phyloP scores from a whole-genome alignment of 64 coral and sea anemone genomes.

The Platygyra sinensis region DNA sequence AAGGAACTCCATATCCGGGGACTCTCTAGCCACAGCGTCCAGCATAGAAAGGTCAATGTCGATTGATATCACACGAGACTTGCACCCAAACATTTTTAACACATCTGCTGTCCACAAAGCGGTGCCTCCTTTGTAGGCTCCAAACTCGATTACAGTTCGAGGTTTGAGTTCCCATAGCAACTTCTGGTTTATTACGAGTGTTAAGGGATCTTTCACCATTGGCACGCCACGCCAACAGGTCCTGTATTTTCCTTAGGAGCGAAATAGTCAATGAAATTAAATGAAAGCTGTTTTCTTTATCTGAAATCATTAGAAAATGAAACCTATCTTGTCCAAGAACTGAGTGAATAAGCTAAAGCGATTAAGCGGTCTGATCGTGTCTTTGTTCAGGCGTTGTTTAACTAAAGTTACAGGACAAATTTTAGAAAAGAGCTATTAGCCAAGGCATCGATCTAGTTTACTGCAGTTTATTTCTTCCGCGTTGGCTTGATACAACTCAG shows the following conservation, averaged over 20 bases:
- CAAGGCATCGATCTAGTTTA: too few species aligned
- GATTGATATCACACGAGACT: constrained; percentile 25
- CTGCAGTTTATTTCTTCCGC: too few species aligned
- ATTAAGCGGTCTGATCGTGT: too few species aligned
- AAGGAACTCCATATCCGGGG: not conserved
- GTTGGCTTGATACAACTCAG: too few species aligned
- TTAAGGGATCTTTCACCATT: constrained; percentile 31
- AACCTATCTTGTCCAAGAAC: too few species aligned
- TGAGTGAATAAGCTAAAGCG: too few species aligned
- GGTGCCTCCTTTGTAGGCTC: constrained; percentile 1
- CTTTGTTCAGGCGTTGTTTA: too few species aligned
- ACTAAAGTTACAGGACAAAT: too few species aligned
- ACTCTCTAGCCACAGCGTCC: constrained; percentile 15
- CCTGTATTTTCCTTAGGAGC: constrained; percentile 38
- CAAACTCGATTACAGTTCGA: constrained; percentile 35
- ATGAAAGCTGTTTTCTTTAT: not conserved
- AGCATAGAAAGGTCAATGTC: constrained; percentile 39
- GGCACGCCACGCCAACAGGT: constrained; percentile 18
- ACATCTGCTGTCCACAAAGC: constrained; percentile 46
- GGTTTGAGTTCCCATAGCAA: constrained; percentile 51
- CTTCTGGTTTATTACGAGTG: not conserved
- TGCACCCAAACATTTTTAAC: not conserved
- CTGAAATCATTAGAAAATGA: too few species aligned
- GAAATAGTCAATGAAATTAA: not conserved
- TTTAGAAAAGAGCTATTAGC: too few species aligned